A percentile compares a stretch with the other conserved stretches of the same genome.
Evolutionary conservation across 2,888 invertebrate species (phyloP).

Genomic region (Campaea margaritaria): DNA sequence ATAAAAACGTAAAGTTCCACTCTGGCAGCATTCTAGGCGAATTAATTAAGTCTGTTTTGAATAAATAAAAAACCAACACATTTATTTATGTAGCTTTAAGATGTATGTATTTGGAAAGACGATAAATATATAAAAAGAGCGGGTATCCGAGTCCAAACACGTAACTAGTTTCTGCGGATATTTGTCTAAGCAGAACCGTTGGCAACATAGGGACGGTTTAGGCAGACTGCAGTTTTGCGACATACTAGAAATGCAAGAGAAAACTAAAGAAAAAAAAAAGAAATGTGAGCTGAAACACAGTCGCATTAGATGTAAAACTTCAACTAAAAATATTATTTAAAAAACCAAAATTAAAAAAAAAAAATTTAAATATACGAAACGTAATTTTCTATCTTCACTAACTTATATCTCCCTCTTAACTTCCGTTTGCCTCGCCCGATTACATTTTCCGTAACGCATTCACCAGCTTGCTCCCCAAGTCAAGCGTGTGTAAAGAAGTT

Average conservation of each 20-base stretch:
- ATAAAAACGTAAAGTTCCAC: conserved; percentile 24
- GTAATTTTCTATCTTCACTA: too few relatives aligned
- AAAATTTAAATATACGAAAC: too few relatives aligned
- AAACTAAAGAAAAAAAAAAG: too few relatives aligned
- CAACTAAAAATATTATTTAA: too few relatives aligned
- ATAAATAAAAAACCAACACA: conserved; percentile 25
- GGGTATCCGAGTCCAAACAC: conserved; percentile 70
- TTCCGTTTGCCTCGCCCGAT: too few relatives aligned
- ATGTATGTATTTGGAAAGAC: conserved; percentile 31
- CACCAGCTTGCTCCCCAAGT: too few relatives aligned
- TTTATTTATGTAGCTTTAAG: conserved; percentile 1
- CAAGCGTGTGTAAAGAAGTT: too few relatives aligned
- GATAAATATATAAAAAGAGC: conserved; percentile 76
- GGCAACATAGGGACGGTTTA: conserved; percentile 61
- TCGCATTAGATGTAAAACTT: too few relatives aligned
- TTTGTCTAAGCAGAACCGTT: conserved; percentile 79
- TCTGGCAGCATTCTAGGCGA: conserved; percentile 11
- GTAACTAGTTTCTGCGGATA: conserved; percentile 81
- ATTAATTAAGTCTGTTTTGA: conserved; percentile 26
- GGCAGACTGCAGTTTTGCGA: conserved; percentile 42
- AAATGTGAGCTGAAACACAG: too few relatives aligned
- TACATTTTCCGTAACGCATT: too few relatives aligned
- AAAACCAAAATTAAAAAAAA: too few relatives aligned
- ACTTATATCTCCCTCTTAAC: too few relatives aligned
- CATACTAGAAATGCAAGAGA: not conserved